Evolutionary conservation across 2,888 invertebrate species (phyloP).

Genomic region (Zonitis immaculata): DNA sequence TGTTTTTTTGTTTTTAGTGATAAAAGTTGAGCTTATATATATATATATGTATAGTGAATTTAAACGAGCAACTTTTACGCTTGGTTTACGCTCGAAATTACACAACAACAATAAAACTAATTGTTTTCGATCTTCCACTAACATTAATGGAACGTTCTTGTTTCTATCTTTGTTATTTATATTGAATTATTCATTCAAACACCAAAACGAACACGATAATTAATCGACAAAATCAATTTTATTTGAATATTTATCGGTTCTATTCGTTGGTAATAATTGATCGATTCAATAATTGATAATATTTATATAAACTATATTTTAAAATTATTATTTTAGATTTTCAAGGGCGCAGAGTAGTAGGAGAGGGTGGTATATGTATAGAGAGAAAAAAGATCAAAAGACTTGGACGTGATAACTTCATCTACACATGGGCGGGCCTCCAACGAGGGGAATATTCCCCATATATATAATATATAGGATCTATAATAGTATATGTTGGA

Average conservation of each 20-base stretch:
- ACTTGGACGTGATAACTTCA: constrained; percentile 45
- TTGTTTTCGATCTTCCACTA: neutral
- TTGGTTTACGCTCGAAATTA: neutral
- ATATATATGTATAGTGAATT: neutral
- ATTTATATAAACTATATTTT: no score
- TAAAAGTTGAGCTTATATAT: neutral
- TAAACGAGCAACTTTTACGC: constrained; percentile 2
- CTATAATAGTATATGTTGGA: no score
- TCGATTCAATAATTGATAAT: no score
- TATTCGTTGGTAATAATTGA: neutral
- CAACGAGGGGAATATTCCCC: constrained; percentile 34
- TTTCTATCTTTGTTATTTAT: no score
- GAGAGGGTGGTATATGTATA: no score
- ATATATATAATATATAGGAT: no score
- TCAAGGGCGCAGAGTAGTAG: no score
- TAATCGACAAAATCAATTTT: constrained; percentile 4
- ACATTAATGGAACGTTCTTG: neutral
- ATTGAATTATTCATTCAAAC: constrained; percentile 4
- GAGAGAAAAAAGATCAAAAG: constrained; percentile 43
- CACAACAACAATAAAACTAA: constrained; percentile 3
- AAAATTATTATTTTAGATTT: no score
- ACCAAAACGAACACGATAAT: constrained; percentile 4
- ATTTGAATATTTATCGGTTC: neutral
- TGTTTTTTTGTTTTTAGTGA: neutral
- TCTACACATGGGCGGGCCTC: constrained; percentile 47